phyloP scores from a whole-genome alignment of 2,113 vertebrate species.

The Elanus axillaris region DNA sequence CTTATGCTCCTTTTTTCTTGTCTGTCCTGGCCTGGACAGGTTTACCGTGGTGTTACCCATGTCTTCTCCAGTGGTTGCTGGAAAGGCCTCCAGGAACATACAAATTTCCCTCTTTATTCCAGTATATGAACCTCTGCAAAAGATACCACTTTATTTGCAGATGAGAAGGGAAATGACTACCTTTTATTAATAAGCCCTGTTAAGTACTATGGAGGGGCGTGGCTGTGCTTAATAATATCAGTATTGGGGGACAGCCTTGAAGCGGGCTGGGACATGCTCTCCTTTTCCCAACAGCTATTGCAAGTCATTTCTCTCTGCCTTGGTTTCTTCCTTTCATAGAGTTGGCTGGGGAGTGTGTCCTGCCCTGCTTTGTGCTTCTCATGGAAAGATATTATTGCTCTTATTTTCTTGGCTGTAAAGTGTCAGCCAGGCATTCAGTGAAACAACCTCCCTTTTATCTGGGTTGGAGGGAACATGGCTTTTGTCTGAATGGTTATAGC shows the following conservation, averaged over 20 bases:
- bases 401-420: not conserved
- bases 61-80: not conserved
- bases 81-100: not conserved
- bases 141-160: not conserved
- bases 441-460: not conserved
- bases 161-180: not conserved
- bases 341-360: not conserved
- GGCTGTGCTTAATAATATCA: not conserved
- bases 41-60: not conserved
- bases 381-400: not conserved
- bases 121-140: not conserved
- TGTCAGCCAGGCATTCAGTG: not conserved
- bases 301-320: not conserved
- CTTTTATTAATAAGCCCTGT: not conserved
- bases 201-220: not conserved
- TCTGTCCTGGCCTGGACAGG: not conserved
- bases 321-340: not conserved
- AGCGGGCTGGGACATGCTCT: not conserved
- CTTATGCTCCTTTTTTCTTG: not conserved
- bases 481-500: not conserved
- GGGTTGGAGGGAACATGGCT: not conserved
- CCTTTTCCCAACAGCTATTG: not conserved
- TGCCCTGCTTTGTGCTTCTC: not conserved
- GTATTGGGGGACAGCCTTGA: not conserved
- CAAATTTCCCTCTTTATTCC: not conserved